Conservation (phyloP, 2,797 vertebrate genomes). For the Simalia tracyae region DNA sequence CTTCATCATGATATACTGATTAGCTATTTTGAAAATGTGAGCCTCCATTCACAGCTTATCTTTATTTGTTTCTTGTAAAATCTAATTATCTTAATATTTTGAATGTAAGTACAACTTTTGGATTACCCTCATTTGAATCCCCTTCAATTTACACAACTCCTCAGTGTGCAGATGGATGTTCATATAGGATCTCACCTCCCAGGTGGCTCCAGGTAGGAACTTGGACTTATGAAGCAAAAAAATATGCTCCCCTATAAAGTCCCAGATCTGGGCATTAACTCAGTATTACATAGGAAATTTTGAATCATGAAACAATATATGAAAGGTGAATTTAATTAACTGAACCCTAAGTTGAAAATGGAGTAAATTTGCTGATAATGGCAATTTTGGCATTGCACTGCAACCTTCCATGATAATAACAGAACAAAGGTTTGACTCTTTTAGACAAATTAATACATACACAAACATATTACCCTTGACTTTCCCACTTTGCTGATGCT, state of each 20-base stretch:
- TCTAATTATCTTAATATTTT: background rate
- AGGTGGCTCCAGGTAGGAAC: background rate
- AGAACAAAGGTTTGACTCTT: background rate
- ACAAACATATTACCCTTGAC: background rate
- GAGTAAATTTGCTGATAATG: background rate
- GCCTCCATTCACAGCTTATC: background rate
- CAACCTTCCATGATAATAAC: background rate
- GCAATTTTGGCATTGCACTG: background rate
- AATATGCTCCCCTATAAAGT: background rate
- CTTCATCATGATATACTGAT: background rate
- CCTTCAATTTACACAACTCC: background rate
- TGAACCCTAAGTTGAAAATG: background rate
- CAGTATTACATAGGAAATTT: background rate
- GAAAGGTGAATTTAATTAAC: slow-evolving; percentile 1
- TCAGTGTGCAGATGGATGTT: background rate
- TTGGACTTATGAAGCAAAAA: background rate
- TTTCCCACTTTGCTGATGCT: background rate
- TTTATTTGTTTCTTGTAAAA: background rate
- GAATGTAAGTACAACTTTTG: background rate
- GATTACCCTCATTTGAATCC: background rate
- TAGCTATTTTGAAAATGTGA: background rate
- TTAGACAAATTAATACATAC: background rate
- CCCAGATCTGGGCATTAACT: background rate
- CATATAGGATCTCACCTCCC: background rate
- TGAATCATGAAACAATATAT: background rate